Evolutionary conservation across 2,797 vertebrate species (phyloP).

Genomic region (Ibycter americanus): DNA sequence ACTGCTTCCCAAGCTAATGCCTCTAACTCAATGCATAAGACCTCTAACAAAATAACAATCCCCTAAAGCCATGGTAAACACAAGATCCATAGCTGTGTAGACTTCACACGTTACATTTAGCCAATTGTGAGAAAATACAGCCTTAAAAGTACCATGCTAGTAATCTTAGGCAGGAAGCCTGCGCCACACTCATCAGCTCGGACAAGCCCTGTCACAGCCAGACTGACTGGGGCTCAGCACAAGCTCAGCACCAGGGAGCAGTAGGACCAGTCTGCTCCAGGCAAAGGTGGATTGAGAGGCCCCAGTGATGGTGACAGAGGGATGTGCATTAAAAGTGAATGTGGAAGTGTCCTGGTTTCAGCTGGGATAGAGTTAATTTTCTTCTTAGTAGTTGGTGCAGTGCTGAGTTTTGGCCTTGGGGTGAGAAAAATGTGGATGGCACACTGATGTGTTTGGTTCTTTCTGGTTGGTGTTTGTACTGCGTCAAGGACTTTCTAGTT

Average conservation of each 20-base stretch:
- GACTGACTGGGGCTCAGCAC: neutral
- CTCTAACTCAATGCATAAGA: neutral
- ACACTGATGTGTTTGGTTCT: too few species aligned
- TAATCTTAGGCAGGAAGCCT: neutral
- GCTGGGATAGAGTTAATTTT: too few species aligned
- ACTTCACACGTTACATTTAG: neutral
- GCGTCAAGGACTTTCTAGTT: too few species aligned
- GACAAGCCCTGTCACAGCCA: fast-evolving
- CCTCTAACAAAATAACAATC: neutral
- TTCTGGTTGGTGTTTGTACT: too few species aligned
- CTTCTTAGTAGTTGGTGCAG: too few species aligned
- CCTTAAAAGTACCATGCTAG: neutral
- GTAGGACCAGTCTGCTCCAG: neutral
- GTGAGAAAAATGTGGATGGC: too few species aligned
- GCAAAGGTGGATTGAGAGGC: neutral
- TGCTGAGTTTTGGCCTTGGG: too few species aligned
- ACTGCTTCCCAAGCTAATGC: neutral
- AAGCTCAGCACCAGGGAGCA: neutral
- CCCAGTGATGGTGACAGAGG: fast-evolving
- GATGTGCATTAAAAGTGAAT: neutral
- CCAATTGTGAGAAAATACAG: neutral
- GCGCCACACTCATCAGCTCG: fast-evolving
- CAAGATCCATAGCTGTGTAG: neutral
- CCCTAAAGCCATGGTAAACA: neutral
- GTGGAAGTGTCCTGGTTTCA: too few species aligned